Base-by-base conservation (phyloP, 2,797 vertebrate genomes). In the Manis pentadactyla region DNA sequence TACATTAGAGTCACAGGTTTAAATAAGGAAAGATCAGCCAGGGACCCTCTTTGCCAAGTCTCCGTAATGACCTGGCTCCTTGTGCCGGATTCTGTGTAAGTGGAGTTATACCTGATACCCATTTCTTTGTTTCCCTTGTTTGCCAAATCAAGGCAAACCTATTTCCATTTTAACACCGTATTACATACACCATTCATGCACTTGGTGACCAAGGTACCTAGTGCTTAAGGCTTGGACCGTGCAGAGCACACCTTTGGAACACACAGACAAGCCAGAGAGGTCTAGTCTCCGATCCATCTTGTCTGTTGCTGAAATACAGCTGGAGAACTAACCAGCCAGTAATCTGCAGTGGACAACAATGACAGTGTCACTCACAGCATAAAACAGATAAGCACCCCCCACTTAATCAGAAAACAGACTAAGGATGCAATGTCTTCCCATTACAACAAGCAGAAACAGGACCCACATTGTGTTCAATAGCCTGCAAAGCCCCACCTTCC, bases 381-480 rank as follows among this genome's bases (percentile, higher is more conserved):
- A 31, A 66, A 39, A 73, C 21, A 31, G 1, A 11, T 1, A 75
- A 53, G 10, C 34, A 8, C 1, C 21, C 19, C 39, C 3, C 3
- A n/a, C 25, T 92, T 13, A 21, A 21, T 51, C 5, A 27, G 19
- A 46, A 0, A 57, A 37, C 51, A 31, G 53, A 18, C 6, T 27
- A 39, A 49, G 18, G 5, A 25, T 42, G 7, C 37, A 21, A 18
- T 27, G 4, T 46, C 39, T 87, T 68, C 25, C 34, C 31, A 21
- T 37, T 9, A 25, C 3, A 25, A 10, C 14, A 19, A 39, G 46
- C 46, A 46, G 10, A 10, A 31, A 63, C 6, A 15, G 19, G n/a
- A 5, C 3, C 1, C 2, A 15, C 0, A 3, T 15, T 10, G 21
- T 42, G 25, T 5, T 31, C 13, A 11, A 0, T 15, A 13, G 5